Base-by-base conservation (phyloP, 2,797 vertebrate genomes). In the Cossypha niveicapilla region DNA sequence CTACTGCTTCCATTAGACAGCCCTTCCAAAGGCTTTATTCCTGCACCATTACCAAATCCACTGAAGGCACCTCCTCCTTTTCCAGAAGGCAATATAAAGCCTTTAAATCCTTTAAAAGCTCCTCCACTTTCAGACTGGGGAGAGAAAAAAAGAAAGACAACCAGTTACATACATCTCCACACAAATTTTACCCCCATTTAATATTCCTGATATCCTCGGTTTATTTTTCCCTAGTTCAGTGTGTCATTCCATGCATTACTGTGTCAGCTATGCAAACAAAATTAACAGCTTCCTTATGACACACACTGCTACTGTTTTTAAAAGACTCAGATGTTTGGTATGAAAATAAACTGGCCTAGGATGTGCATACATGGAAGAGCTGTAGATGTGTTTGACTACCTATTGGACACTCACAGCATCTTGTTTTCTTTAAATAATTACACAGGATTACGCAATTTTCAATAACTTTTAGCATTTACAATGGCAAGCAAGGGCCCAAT, bases 101-200 rank as follows among this genome's bases (percentile, higher is more conserved):
- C 98, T 96, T 98, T 98, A 92, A 98, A 98, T 1, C 97, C 97
- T 95, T 98, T 98, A 94, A 98, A 98, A 75, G 98, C 97, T 63
- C 97, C 98, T 93, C 97, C 97, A 11, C 95, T 84, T 70, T 98
- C 98, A 67, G 97, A 85, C 98, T 98, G 85, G 32, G 91, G 73
- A 65, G 28, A 47, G 12, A 41, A 44, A 47, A 4, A 51, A 35
- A 27, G 6, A 65, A 6, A 79, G 7, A 57, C 18, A 53, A 60
- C 3, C 50, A 48, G 58, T 75, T 90, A 86, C 2, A 68, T 14
- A 54, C 28, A 81, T 37, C 23, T 61, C 48, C 42, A 65, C 16
- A 73, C 39, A 78, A 65, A 37, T 60, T 45, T 45, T n/a, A 35
- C 8, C 7, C 24, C 3, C 13, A 14, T 21, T n/a, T 41, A 27